Evolutionary conservation across 2,797 vertebrate species (phyloP), one percentile per base, ranked within the genome.

Genomic region (Platalea minor): DNA sequence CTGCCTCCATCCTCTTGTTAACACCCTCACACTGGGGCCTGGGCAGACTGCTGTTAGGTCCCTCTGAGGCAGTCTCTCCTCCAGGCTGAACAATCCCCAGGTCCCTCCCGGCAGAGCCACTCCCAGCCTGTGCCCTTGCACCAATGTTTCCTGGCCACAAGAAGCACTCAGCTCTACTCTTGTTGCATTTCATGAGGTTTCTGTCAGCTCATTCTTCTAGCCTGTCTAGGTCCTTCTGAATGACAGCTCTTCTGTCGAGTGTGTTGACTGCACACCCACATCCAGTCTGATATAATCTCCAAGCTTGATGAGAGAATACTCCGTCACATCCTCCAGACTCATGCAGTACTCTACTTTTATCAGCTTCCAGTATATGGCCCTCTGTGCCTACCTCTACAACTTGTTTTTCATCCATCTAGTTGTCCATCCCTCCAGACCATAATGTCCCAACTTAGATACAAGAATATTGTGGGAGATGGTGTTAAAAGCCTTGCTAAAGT

Each of bases 21-120:
- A 24, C 1, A 8, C 6, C 4, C 13, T 1, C 0, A 15, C 13
- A 11, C 11, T 63, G 54, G 26, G 59, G 25, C 3, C 11, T 43
- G 48, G 5, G 1, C 5, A 9, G 25, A 19, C 28, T 68, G 21
- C 26, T 51, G 17, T 33, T 70, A 80, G 11, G 13, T 61, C 19
- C 20, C 17, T 19, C 24, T 60, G 41, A 54, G 28, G 11, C 3
- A 1, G 7, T 69, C 5, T 43, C 14, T 59, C 39, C 23, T 54
- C 12, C 61, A 79, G 31, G 3, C 39, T 84, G 31, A 79, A 84
- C 25, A 54, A 26, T 43, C 1, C 5, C 9, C 13, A 54, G n/a
- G 1, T 6, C 1, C 8, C 7, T 59, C 65, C 31, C 35, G n/a
- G 20, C 19, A 78, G 26, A 59, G 5, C 13, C 69, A 12, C 39